Evolutionary conservation across 2,113 vertebrate species (phyloP).

Genomic region (Dicerorhinus sumatrensis): DNA sequence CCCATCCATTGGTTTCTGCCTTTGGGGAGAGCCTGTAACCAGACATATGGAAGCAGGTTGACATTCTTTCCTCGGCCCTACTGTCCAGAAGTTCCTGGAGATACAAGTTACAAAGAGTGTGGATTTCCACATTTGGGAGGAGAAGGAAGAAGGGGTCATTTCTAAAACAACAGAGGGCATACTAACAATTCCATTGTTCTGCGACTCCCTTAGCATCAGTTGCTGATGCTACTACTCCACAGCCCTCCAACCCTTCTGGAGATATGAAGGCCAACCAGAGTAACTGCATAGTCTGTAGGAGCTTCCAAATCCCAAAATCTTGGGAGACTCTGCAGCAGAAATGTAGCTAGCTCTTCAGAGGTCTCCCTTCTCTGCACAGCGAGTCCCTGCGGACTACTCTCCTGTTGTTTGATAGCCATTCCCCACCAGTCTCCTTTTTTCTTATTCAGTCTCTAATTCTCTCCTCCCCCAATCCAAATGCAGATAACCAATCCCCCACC

Average conservation of each 20-base stretch:
- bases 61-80: not conserved
- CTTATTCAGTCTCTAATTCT: not conserved
- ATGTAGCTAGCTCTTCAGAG: not conserved
- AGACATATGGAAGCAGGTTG: not conserved
- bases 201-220: not conserved
- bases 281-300: not conserved
- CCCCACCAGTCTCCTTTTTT: not conserved
- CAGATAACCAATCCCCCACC: not conserved
- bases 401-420: not conserved
- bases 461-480: not conserved
- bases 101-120: not conserved
- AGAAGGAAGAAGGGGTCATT: not conserved
- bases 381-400: not conserved
- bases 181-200: not conserved
- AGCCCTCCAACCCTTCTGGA: not conserved
- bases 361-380: not conserved
- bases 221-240: not conserved
- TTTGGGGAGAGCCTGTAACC: not conserved
- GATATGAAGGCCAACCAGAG: not conserved
- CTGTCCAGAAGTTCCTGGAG: not conserved
- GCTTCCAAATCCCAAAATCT: not conserved
- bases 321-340: not conserved
- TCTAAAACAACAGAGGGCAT: not conserved
- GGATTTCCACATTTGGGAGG: slow-evolving; percentile 19
- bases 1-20: not conserved